Base-by-base conservation (phyloP, 2,888 invertebrate species). In the Escarpia spicata region DNA sequence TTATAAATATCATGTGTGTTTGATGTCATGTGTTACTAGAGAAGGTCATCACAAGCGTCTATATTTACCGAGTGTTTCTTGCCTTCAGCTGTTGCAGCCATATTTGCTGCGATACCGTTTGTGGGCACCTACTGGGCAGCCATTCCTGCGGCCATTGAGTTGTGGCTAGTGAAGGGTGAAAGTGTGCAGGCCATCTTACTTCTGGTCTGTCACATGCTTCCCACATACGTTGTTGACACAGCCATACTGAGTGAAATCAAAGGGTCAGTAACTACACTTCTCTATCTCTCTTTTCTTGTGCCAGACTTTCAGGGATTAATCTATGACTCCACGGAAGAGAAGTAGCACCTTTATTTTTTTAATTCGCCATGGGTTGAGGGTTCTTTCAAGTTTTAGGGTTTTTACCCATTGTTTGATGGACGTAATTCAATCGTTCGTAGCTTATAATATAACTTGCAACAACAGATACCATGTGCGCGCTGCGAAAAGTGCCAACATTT, bases 181-280 rank as follows among this genome's bases (percentile, higher is more conserved):
- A 98, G 98, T 94, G 97, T 98, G 95, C 97, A 98, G 43, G 99
- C 99, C 1, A 96, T 99, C 3, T 96, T 98, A 12, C 97, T 99
- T 94, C 97, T 98, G 15, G 96, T 98, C 26, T 98, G 97, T 90
- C 99, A 99, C 95, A 98, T 99, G 95, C 97, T 99, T 92, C 99
- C 99, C 0, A 98, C 98, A 90, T 98, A 98, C 94, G 98, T 99
- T 95, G 98, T 99, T 9, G 99, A 99, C 96, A 98, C 98, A 0
- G 98, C 99, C 43, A 99, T 99, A 94, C 99, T 99, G 96, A 98
- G 98, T 92, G 99, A 99, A 97, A 99, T 99, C 94, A 99, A 99
- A 97, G 99, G 99, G 98, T 99, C 96, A 97, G 75, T 26, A 75
- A 26, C 19, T 26, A 6, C 75, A 75, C 75, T 26, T 52, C 52